A percentile compares a stretch with the other conserved stretches of the same genome.
phyloP scores from a whole-genome alignment of 2,888 invertebrate genomes.

The Serrognathus titanus region DNA sequence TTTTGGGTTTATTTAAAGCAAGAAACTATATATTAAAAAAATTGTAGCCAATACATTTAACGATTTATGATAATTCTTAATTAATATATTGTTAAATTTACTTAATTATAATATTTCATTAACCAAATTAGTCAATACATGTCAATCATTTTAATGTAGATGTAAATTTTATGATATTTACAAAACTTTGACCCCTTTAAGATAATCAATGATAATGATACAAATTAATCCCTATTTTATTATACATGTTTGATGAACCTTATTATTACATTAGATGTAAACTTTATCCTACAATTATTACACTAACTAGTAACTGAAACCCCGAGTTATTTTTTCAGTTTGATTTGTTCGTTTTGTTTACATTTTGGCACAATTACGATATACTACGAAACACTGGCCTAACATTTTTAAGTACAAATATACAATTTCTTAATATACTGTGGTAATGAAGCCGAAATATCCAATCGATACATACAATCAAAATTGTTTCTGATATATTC shows the following conservation, averaged over 20 bases:
- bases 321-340: conserved; percentile 3
- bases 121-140: conserved; percentile 1
- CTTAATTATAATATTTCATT: neutral
- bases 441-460: too few relatives aligned
- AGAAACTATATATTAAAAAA: too few relatives aligned
- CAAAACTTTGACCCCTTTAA: neutral
- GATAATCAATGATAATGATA: too few relatives aligned
- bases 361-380: conserved; percentile 14
- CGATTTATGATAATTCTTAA: too few relatives aligned
- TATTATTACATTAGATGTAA: neutral
- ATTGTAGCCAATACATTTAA: too few relatives aligned
- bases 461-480: conserved; percentile 9
- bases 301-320: neutral
- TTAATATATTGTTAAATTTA: too few relatives aligned
- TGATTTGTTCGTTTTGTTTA: neutral
- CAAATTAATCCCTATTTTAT: conserved; percentile 4
- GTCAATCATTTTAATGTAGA: conserved; percentile 10
- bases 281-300: neutral
- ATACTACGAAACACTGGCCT: neutral
- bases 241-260: conserved; percentile 1
- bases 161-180: conserved; percentile 1
- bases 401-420: conserved; percentile 30
- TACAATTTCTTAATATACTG: too few relatives aligned
- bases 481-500: conserved; percentile 7
- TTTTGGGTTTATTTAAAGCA: too few relatives aligned